Evolutionary conservation across 2,888 invertebrate species (phyloP).

Genomic region (Amblyteles armatorius): DNA sequence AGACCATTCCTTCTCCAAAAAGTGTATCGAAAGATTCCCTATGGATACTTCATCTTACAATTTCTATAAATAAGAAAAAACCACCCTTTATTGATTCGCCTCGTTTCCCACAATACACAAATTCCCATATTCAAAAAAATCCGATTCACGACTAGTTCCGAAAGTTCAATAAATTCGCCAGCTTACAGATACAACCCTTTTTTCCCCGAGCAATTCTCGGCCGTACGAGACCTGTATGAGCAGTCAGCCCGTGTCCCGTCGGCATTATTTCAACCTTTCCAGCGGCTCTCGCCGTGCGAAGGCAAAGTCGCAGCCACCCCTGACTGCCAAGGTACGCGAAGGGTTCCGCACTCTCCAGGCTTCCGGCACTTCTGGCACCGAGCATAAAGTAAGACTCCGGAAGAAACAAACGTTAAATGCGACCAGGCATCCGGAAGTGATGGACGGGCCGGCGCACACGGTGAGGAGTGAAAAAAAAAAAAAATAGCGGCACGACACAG

Average conservation of each 20-base stretch:
- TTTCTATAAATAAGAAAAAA: too few relatives aligned
- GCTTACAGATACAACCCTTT: not conserved
- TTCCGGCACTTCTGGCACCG: conserved; percentile 1
- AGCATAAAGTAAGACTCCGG: conserved; percentile 38
- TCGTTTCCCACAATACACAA: too few relatives aligned
- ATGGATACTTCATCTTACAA: too few relatives aligned
- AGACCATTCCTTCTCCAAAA: too few relatives aligned
- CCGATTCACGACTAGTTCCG: not conserved
- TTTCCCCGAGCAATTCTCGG: not conserved
- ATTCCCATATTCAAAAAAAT: too few relatives aligned
- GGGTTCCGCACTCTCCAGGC: conserved; percentile 10
- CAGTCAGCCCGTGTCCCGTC: conserved; percentile 24
- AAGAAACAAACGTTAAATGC: conserved; percentile 80
- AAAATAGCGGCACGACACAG: not conserved
- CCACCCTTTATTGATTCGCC: too few relatives aligned
- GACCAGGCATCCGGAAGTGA: conserved; percentile 82
- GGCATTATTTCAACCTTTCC: conserved; percentile 32
- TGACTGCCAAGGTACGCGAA: conserved; percentile 22
- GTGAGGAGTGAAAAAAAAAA: not conserved
- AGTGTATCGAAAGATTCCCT: too few relatives aligned
- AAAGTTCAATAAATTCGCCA: not conserved
- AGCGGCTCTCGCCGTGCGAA: not conserved
- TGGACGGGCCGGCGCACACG: conserved; percentile 67
- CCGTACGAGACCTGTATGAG: not conserved
- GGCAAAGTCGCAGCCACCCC: not conserved